Percentiles rank a stretch among this genome's conserved stretches.
phyloP scores from a whole-genome alignment of 2,888 invertebrate species.

The Protonemura montana region DNA sequence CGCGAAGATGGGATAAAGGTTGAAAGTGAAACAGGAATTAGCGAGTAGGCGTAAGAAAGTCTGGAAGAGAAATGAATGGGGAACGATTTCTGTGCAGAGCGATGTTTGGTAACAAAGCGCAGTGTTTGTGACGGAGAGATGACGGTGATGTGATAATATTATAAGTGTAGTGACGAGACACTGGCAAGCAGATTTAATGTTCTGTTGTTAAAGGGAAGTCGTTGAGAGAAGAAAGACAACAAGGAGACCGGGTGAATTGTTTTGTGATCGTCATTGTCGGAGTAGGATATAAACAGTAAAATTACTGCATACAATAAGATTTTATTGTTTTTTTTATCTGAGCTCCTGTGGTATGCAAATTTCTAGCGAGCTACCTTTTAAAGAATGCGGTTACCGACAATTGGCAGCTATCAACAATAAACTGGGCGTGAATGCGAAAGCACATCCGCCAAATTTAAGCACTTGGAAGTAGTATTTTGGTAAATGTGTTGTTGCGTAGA shows the following conservation, averaged over 20 bases:
- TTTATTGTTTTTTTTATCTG: no score
- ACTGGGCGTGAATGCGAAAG: no score
- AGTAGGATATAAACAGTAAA: no score
- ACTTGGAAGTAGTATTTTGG: not conserved
- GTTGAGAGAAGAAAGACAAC: no score
- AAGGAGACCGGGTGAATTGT: no score
- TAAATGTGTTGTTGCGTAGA: no score
- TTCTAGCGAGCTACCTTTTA: no score
- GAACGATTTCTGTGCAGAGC: not conserved
- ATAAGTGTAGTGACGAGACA: not conserved
- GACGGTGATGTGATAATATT: not conserved
- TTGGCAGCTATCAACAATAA: no score
- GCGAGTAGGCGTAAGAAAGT: not conserved
- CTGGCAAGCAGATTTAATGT: not conserved
- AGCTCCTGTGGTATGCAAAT: no score
- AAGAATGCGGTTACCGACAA: no score
- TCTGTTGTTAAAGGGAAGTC: not conserved
- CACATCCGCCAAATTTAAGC: not conserved
- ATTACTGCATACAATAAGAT: no score
- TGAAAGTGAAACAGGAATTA: slow-evolving; percentile 7
- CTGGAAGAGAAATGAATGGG: not conserved
- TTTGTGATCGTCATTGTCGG: no score
- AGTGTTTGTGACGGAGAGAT: not conserved
- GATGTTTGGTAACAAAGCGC: not conserved
- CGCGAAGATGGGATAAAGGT: not conserved